Evolutionary conservation across 2,113 vertebrate species (phyloP), one percentile per base, ranked within the genome.

Genomic region (Aegithalos caudatus): DNA sequence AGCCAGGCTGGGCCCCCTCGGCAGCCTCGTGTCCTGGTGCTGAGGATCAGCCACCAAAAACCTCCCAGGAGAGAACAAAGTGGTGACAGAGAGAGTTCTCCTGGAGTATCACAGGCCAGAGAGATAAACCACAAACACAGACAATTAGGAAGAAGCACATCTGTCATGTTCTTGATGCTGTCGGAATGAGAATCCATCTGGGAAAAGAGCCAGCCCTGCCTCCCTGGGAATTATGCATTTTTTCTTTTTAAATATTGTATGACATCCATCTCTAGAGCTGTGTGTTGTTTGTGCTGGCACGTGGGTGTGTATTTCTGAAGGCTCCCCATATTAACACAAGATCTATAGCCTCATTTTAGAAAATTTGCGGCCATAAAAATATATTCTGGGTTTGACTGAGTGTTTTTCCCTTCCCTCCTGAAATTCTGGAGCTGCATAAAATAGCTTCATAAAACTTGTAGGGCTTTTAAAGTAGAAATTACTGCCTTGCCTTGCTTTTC

Each of bases 361-460:
- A 66, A 83, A 88, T 58, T 77, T 90, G 76, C 8, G 0, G 35
- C 94, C 62, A 62, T 96, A 92, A 95, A 93, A 90, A 74, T 80
- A 58, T 31, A 83, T 90, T 89, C 58, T 72, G 40, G 1, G 33
- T 90, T 87, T 88, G 79, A 93, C 58, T 45, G 66, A 64, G n/a
- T 37, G 25, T 69, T 91, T 94, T 79, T 56, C 27, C n/a, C 35
- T 90, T 86, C 62, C 53, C 65, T 86, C 15, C 74, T 81, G 82
- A 92, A 96, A 84, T 61, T 88, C 53, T 11, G 4, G 65, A 95
- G 61, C 71, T 0, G 0, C 2, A 24, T 66, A 70, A 94, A 93
- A 93, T 70, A 70, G 88, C 76, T 54, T 70, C 88, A 93, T 92
- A 95, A 95, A 90, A 92, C 80, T 88, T 86, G 76, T 18, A 65